Conservation (phyloP, 2,888 invertebrate species). For the Pyrocoelia pectoralis region DNA sequence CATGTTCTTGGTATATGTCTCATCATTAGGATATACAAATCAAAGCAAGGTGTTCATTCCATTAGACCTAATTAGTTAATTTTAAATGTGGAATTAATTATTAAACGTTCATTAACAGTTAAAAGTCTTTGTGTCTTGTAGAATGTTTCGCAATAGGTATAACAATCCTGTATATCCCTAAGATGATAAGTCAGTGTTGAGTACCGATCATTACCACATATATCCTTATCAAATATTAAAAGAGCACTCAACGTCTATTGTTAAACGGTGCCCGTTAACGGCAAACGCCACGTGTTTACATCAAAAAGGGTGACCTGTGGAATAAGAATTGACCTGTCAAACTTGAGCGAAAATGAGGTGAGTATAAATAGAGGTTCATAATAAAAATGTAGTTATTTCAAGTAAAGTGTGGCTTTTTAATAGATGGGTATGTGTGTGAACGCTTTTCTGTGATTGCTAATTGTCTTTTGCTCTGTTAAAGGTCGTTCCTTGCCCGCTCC, state of each 20-base stretch:
- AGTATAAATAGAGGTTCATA: neutral
- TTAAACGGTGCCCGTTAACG: slow-evolving; percentile 33
- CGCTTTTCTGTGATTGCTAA: too few relatives aligned
- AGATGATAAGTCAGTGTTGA: slow-evolving; percentile 24
- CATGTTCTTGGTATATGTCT: neutral
- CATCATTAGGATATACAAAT: too few relatives aligned
- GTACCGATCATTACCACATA: slow-evolving; percentile 42
- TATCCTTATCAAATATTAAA: slow-evolving; percentile 50
- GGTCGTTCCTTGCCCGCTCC: slow-evolving; percentile 68
- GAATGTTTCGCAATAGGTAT: neutral
- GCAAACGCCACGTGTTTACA: slow-evolving; percentile 42
- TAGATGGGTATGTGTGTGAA: neutral
- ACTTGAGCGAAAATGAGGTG: neutral
- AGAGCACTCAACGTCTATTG: slow-evolving; percentile 44
- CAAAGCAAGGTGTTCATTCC: too few relatives aligned
- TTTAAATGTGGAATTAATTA: too few relatives aligned
- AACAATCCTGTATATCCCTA: neutral
- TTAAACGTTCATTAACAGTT: too few relatives aligned
- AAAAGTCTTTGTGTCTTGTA: too few relatives aligned
- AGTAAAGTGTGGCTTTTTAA: neutral
- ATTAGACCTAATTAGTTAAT: too few relatives aligned
- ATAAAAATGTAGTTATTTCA: neutral
- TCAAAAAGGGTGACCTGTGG: slow-evolving; percentile 35
- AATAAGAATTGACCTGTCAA: slow-evolving; percentile 35
- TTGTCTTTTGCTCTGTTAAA: too few relatives aligned